Evolutionary conservation across 2,797 vertebrate genomes (phyloP).

Genomic region (Thalassophryne amazonica): DNA sequence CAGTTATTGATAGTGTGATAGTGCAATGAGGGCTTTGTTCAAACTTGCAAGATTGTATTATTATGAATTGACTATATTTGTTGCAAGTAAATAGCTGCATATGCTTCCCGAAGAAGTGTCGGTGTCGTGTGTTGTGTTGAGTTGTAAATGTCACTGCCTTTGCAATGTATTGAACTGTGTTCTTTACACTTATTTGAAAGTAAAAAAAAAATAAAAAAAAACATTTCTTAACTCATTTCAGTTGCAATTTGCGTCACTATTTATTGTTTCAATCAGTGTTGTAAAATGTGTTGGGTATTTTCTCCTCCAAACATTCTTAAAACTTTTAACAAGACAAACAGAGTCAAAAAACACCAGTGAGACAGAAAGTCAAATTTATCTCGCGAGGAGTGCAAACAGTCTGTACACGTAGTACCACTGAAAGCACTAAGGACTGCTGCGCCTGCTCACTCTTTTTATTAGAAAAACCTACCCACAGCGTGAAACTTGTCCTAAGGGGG

Average conservation of each 20-base stretch:
- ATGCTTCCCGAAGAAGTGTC: conserved; percentile 73
- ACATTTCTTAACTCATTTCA: conserved; percentile 38
- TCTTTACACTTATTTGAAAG: conserved; percentile 81
- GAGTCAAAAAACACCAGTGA: too few species aligned
- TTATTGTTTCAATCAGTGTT: neutral
- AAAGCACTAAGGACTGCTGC: too few species aligned
- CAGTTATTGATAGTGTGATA: conserved; percentile 77
- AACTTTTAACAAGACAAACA: too few species aligned
- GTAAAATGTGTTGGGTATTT: too few species aligned
- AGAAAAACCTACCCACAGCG: too few species aligned
- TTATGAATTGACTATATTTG: conserved; percentile 57
- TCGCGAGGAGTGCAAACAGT: too few species aligned
- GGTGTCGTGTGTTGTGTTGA: conserved; percentile 81
- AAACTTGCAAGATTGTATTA: conserved; percentile 70
- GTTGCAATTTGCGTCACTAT: neutral
- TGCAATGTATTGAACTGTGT: conserved; percentile 82
- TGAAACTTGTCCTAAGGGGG: too few species aligned
- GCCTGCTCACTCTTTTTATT: too few species aligned
- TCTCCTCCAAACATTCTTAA: too few species aligned
- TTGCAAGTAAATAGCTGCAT: conserved; percentile 79
- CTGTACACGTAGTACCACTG: too few species aligned
- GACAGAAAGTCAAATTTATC: too few species aligned
- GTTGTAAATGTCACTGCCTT: conserved; percentile 88
- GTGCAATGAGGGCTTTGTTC: conserved; percentile 63
- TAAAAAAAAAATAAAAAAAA: conserved; percentile 65